Base-by-base conservation (phyloP, 1,140 invertebrate genomes). In the Drosophila baimaii region DNA sequence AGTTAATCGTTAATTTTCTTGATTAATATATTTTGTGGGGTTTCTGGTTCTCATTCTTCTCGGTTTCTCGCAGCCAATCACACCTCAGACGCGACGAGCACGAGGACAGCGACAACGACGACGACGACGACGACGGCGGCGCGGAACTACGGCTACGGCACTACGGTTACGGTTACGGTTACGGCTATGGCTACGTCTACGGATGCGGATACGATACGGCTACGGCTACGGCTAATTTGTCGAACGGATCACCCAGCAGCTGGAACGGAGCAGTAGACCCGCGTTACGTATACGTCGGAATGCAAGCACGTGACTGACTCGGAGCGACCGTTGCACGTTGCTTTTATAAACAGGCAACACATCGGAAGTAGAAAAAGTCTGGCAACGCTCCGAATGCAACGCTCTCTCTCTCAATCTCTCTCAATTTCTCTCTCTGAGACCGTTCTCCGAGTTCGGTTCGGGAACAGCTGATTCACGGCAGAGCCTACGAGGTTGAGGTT, bases 291-390 rank as follows among this genome's bases (percentile, higher is more conserved):
- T 68, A 74, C 81, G 79, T 81, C 79, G 71, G 57, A 55, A 71
- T 90, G 73, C 79, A 83, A 77, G 82, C 88, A 90, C 88, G 88
- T 90, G 88, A 90, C 88, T 90, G 88, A 90, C 57, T 86, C 41
- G 72, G 58, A 71, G 64, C 74, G 54, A 73, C 23, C 47, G 27
- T 58, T 79, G 81, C 78, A 85, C 72, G 81, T 65, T 81, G 72
- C 81, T 89, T 88, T 88, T 89, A 89, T 89, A 86, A 88, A 86
- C 75, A 79, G 70, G 44, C 49, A 17, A 55, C 56, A 55, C 56
- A 47, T 46, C 37, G 56, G 52, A 47, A 21, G 31, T 27, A n/a
- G 19, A 41, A 52, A 84, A 47, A 23, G 54, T 88, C 84, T 89
- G 84, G 84, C 84, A 89, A 89, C 84, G 57, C 84, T 54, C n/a